phyloP scores from a whole-genome alignment of 2,113 vertebrate species.

The Osmerus eperlanus region DNA sequence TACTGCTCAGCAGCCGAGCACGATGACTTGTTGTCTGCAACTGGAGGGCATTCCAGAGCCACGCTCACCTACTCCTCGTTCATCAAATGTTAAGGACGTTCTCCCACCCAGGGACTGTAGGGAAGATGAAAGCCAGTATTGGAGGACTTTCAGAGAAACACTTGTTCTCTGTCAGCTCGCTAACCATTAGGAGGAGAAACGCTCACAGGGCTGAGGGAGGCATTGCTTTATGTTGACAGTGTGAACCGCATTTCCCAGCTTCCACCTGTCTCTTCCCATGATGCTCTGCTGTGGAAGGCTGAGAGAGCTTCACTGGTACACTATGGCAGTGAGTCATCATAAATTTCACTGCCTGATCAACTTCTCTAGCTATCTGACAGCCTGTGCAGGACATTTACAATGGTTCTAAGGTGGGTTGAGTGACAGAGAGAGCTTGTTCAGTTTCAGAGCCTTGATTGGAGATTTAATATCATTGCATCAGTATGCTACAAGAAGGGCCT shows the following conservation, averaged over 20 bases:
- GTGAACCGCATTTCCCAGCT: neutral
- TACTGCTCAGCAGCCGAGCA: constrained; percentile 36
- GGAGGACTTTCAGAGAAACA: constrained; percentile 25
- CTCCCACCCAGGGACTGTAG: constrained; percentile 15
- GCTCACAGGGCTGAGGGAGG: constrained; percentile 30
- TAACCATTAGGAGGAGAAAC: constrained; percentile 15
- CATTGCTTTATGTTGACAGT: neutral
- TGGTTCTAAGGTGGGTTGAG: too few relatives aligned
- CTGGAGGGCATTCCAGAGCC: constrained; percentile 31
- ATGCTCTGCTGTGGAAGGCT: neutral
- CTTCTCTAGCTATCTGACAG: too few relatives aligned
- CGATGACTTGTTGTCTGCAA: constrained; percentile 33
- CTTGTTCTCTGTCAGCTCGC: constrained; percentile 21
- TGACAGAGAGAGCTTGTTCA: too few relatives aligned
- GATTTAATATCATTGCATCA: constrained; percentile 21
- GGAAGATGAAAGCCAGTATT: constrained; percentile 27
- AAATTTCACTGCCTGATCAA: too few relatives aligned
- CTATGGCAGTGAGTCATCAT: neutral
- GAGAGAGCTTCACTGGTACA: neutral
- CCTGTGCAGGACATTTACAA: too few relatives aligned
- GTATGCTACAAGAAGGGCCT: neutral
- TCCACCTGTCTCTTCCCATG: neutral
- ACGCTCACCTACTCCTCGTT: constrained; percentile 2
- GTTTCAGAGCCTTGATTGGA: neutral
- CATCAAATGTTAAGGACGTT: neutral